Evolutionary conservation across 2,888 invertebrate species (phyloP), one percentile per base, ranked within the genome.

Genomic region (Pseudococcus viburni): DNA sequence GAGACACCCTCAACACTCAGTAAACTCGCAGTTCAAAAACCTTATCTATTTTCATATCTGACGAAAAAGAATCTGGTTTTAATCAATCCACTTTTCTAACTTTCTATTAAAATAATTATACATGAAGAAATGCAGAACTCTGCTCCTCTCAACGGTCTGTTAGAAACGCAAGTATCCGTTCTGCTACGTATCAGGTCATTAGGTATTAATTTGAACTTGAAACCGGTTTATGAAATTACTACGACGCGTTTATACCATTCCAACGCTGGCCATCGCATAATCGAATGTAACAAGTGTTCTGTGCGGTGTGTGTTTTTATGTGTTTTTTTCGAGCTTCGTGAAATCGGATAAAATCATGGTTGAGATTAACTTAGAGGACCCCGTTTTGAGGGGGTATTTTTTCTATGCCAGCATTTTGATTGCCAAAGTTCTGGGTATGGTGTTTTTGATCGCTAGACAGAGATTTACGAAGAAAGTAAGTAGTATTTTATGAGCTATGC

Each of bases 381-480:
- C 92, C 12, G 92, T 92, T 77, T 93, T 93, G 90, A 91, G 90
- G 88, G 90, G 91, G 19, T 93, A 91, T 90, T 90, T 91, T 2
- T 92, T 93, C 90, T 93, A 93, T 91, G 90, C 91, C 19, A 91
- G 91, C 11, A 90, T 92, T 33, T 90, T 93, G 89, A 91, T 91
- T 0, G 48, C 92, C 9, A 93, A 93, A 91, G 91, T 92, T 91
- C 89, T 93, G 8, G 59, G 90, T 0, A 92, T 93, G 92, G 89
- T 91, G 1, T 3, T 91, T n/a, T 90, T 93, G 1, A 93, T 93
- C 3, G 92, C 90, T 1, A 55, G 91, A 0, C 91, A 92, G 89
- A 91, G 93, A 8, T 90, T 92, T 59, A 91, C 90, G 89, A 93
- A 92, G 9, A 91, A 91, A 91, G 93, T 93, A 90, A 91, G 89